Percentiles rank a stretch among this genome's conserved stretches.
Conservation (phyloP, 2,113 vertebrate genomes). For the Penelope pileata region DNA sequence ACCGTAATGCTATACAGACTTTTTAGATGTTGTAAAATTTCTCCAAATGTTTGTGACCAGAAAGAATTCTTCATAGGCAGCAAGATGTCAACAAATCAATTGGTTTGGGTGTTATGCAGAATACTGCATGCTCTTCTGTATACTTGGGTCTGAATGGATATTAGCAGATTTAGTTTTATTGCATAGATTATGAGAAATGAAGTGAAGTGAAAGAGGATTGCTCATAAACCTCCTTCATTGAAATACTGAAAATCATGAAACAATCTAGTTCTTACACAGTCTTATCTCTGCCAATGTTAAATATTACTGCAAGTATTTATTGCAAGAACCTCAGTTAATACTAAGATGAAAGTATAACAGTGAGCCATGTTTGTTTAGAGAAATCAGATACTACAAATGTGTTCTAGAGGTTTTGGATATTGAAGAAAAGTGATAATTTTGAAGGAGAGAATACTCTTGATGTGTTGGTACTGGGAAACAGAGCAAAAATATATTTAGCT, state of each 20-base stretch:
- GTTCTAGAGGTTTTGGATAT: neutral
- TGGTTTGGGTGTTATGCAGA: neutral
- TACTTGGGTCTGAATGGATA: neutral
- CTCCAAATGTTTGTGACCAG: neutral
- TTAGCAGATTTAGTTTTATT: neutral
- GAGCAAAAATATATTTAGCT: neutral
- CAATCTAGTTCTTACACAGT: neutral
- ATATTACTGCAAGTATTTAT: neutral
- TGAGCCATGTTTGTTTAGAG: neutral
- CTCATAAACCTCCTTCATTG: neutral
- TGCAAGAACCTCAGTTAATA: neutral
- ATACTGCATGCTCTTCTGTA: neutral
- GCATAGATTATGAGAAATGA: neutral
- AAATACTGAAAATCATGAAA: neutral
- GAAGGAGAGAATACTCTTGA: neutral
- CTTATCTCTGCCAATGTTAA: neutral
- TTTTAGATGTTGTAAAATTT: neutral
- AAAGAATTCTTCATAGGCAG: neutral
- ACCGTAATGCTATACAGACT: neutral
- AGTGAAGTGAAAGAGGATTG: neutral
- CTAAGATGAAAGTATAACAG: neutral
- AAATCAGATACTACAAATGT: neutral
- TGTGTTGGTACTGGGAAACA: neutral
- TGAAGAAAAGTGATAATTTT: neutral
- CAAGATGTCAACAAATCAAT: neutral